Base-by-base conservation (phyloP, 2,888 invertebrate genomes). In the Meiosimyza platycephala region DNA sequence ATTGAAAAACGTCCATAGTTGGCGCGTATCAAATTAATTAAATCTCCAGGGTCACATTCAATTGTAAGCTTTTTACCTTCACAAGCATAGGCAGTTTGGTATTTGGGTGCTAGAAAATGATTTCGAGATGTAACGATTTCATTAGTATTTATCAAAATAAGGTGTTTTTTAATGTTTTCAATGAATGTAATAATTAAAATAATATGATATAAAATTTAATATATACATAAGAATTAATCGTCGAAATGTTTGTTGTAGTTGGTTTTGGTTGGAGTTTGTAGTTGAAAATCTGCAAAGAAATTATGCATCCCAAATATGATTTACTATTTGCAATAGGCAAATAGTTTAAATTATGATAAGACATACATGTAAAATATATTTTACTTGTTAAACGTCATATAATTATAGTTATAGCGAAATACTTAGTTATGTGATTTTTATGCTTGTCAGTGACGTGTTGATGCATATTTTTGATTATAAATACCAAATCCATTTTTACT, bases 1-100 rank as follows among this genome's bases (percentile, higher is more conserved):
- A 97, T 95, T 78, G 95, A 96, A 88, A 96, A 97, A 82, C 96
- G 91, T 69, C 97, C 97, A 87, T 97, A 98, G 90, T 97, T 97
- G 76, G 97, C 97, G 78, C 97, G 91, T 86, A 96, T 94, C 82
- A 98, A 90, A 85, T 95, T 94, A 82, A 98, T 97, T 76, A 95
- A 90, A 82, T 95, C 94, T n/a, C 95, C 95, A 79, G 94, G 93
- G 75, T 92, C 92, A 88, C 97, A 98, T 84, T 94, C 93, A 80
- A 98, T 94, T 88, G 93, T 93, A 84, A 98, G 89, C 76, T 93
- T 94, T 87, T 95, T 95, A 78, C 96, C 95, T 89, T 98, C 97
- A 88, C 97, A 98, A 75, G 96, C 97, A 88, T 96, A 97, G 75
- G 95, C 95, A 75, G 96, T 96, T 87, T 94, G 94, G 89, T 96